Evolutionary conservation across 37 sponge, comb jelly and placozoan genomes (phyloP).

Genomic region (Lycopodina hypogea): DNA sequence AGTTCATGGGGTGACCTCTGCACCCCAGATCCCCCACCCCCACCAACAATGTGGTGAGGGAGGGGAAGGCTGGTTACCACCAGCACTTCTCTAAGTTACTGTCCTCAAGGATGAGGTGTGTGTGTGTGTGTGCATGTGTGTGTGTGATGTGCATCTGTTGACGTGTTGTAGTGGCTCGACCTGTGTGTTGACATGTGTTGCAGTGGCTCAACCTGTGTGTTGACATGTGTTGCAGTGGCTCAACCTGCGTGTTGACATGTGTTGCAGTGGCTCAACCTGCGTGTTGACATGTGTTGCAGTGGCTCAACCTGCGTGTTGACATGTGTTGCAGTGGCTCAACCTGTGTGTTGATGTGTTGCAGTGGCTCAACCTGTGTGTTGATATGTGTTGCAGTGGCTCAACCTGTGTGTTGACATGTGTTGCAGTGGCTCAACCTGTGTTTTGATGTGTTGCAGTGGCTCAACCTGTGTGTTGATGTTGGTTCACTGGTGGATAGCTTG

Average conservation of each 20-base stretch:
- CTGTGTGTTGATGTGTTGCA: background rate
- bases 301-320: too few relatives aligned
- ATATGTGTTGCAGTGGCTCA: background rate
- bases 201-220: too few relatives aligned
- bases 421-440: background rate
- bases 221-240: background rate
- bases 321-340: background rate
- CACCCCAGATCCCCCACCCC: too few relatives aligned
- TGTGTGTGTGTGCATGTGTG: too few relatives aligned
- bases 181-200: slow-evolving; percentile 52
- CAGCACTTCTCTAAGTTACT: too few relatives aligned
- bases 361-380: background rate
- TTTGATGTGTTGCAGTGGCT: slow-evolving; percentile 57
- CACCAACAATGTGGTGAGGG: too few relatives aligned
- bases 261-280: too few relatives aligned
- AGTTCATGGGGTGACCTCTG: too few relatives aligned
- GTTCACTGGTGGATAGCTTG: slow-evolving; percentile 49
- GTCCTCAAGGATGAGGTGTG: too few relatives aligned
- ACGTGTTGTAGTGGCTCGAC: slow-evolving; percentile 73
- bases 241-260: background rate
- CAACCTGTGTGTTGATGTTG: slow-evolving; percentile 67
- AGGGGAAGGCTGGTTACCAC: too few relatives aligned
- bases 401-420: background rate
- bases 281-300: background rate
- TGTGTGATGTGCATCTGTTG: too few relatives aligned